Percentiles rank a stretch among this genome's conserved stretches.
These are phyloP conservation scores for Dyspetes luteomarginatus DNA, from an alignment of 2,888 invertebrate species.

Conservation along the genomic window DNA sequence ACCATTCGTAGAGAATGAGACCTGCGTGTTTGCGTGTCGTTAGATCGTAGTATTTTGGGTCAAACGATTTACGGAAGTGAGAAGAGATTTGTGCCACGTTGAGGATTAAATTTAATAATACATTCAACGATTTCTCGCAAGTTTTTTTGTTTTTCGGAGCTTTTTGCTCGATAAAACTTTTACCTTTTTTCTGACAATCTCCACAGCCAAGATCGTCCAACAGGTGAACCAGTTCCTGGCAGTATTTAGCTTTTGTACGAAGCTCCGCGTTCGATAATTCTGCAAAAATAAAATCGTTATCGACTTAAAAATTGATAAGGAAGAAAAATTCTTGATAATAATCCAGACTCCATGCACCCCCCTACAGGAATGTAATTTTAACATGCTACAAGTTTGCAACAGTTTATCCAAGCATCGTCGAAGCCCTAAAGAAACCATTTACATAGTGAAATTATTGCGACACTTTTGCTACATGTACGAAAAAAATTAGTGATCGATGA, in stretches of 20 bases:
- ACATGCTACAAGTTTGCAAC: slow-evolving; percentile 14
- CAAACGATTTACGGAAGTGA: too few species aligned
- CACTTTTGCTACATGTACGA: not conserved
- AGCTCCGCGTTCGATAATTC: slow-evolving; percentile 86
- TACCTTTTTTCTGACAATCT: slow-evolving; percentile 79
- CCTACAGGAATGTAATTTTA: slow-evolving; percentile 24
- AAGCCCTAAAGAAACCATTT: slow-evolving; percentile 16
- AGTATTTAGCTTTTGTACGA: slow-evolving; percentile 86
- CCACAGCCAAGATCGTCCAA: slow-evolving; percentile 86
- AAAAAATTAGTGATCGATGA: not conserved
- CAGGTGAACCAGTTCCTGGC: slow-evolving; percentile 86
- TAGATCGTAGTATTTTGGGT: too few species aligned
- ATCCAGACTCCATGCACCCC: slow-evolving; percentile 16
- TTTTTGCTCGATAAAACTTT: not conserved
- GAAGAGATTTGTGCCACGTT: too few species aligned
- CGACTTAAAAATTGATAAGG: not conserved
- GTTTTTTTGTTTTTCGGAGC: not conserved
- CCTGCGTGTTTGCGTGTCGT: slow-evolving; percentile 68
- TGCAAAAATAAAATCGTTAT: slow-evolving; percentile 78
- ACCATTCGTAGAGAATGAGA: slow-evolving; percentile 79
- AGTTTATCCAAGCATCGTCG: not conserved
- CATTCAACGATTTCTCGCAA: too few species aligned
- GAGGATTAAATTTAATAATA: not conserved
- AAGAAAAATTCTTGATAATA: not conserved
- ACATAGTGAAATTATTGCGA: slow-evolving; percentile 16